Percentiles rank a stretch among this genome's conserved stretches.
Conservation (phyloP, 37 sponge, comb jelly and placozoan genomes). For the Corticium candelabrum region DNA sequence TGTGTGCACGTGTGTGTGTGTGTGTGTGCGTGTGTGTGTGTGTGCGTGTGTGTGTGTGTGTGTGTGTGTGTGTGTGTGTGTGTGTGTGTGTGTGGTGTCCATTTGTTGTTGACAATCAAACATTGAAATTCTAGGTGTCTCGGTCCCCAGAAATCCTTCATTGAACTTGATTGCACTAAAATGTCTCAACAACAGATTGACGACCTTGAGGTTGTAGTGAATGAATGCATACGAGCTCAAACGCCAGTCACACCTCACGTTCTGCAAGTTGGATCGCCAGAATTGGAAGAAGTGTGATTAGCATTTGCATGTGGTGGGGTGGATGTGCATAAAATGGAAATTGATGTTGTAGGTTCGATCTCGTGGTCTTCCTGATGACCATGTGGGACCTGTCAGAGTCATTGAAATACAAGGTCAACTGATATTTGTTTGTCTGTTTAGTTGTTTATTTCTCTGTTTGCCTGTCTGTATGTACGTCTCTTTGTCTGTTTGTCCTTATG, state of each 20-base stretch:
- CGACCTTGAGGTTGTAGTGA: conserved; percentile 46
- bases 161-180: conserved; percentile 47
- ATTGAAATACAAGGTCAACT: conserved; percentile 68
- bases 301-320: background rate
- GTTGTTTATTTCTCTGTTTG: background rate
- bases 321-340: background rate
- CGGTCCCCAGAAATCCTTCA: conserved; percentile 13
- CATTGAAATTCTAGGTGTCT: background rate
- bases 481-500: too few relatives aligned
- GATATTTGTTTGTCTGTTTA: background rate
- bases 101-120: too few relatives aligned
- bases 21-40: too few relatives aligned
- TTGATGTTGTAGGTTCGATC: conserved; percentile 13
- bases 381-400: conserved; percentile 78
- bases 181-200: conserved; percentile 41
- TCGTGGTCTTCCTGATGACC: conserved; percentile 89
- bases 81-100: too few relatives aligned
- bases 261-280: conserved; percentile 30
- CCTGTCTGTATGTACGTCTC: too few relatives aligned
- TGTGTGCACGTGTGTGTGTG: too few relatives aligned
- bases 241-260: conserved; percentile 53
- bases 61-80: too few relatives aligned
- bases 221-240: conserved; percentile 33
- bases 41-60: too few relatives aligned
- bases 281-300: conserved; percentile 45